phyloP scores from a whole-genome alignment of 2,113 vertebrate genomes.

The Xyliphius kryptos region DNA sequence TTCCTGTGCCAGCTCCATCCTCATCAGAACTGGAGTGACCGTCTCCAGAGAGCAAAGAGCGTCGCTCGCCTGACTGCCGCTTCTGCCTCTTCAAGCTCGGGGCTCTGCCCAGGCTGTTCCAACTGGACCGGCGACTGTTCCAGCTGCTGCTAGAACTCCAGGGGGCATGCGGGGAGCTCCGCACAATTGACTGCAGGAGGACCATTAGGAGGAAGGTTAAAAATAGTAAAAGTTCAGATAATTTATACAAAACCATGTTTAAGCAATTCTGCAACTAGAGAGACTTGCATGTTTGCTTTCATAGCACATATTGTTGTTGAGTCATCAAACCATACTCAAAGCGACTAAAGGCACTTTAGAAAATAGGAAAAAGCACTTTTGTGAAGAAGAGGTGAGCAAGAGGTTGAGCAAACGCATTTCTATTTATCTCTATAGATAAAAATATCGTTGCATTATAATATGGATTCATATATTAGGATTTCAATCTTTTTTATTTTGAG shows the following conservation, averaged over 20 bases:
- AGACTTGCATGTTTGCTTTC: too few relatives aligned
- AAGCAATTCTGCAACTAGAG: not conserved
- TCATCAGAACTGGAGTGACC: conserved; percentile 87
- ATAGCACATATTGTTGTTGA: too few relatives aligned
- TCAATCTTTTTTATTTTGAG: too few relatives aligned
- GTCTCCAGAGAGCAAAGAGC: conserved; percentile 85
- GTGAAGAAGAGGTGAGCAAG: too few relatives aligned
- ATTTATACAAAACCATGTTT: not conserved
- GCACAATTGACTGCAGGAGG: conserved; percentile 74
- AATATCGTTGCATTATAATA: too few relatives aligned
- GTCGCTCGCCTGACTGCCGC: conserved; percentile 76
- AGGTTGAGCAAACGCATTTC: too few relatives aligned
- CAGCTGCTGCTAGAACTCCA: conserved; percentile 81
- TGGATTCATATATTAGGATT: too few relatives aligned
- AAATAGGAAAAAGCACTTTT: too few relatives aligned
- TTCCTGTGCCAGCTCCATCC: conserved; percentile 67
- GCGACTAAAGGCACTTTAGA: too few relatives aligned
- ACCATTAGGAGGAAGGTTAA: too few relatives aligned
- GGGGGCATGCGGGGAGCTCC: conserved; percentile 79
- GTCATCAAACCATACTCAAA: not conserved
- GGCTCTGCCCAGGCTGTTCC: conserved; percentile 85
- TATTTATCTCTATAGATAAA: too few relatives aligned
- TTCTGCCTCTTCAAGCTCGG: conserved; percentile 83
- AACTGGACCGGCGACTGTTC: conserved; percentile 89
- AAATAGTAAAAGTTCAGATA: not conserved